These are phyloP conservation scores for Nebria brevicollis DNA, from an alignment of 2,888 invertebrate species.

Conservation along the genomic window DNA sequence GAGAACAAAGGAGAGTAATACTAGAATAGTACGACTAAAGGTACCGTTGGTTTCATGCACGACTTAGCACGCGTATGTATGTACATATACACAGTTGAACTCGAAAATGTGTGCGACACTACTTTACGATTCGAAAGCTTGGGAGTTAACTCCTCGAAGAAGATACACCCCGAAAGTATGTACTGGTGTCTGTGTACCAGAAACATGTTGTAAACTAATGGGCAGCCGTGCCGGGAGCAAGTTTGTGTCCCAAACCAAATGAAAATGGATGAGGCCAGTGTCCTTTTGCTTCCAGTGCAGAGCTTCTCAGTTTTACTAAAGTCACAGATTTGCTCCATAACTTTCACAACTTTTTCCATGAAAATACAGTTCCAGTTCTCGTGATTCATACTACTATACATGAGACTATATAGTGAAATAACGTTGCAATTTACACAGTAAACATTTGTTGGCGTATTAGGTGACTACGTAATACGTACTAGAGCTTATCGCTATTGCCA, in stretches of 20 bases:
- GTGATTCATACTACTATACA: too few relatives aligned
- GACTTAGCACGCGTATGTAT: neutral
- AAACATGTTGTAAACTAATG: constrained; percentile 34
- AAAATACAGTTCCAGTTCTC: neutral
- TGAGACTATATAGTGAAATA: too few relatives aligned
- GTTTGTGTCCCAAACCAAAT: constrained; percentile 29
- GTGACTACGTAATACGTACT: too few relatives aligned
- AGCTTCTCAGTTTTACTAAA: neutral
- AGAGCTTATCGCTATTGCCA: too few relatives aligned
- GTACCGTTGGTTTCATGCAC: too few relatives aligned
- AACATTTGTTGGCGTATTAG: too few relatives aligned
- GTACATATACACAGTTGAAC: neutral
- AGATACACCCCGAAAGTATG: constrained; percentile 7
- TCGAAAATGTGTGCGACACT: neutral
- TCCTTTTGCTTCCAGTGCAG: neutral
- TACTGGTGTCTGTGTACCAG: neutral
- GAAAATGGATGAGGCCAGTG: constrained; percentile 36
- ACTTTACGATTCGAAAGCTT: constrained; percentile 4
- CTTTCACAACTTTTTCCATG: neutral
- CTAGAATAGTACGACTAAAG: too few relatives aligned
- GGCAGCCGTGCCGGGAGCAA: constrained; percentile 19
- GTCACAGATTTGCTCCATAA: neutral
- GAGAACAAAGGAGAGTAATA: too few relatives aligned
- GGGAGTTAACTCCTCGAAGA: constrained; percentile 19
- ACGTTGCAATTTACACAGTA: too few relatives aligned